Conservation (phyloP, 2,797 vertebrate species). For the Chaenodraco wilsoni region DNA sequence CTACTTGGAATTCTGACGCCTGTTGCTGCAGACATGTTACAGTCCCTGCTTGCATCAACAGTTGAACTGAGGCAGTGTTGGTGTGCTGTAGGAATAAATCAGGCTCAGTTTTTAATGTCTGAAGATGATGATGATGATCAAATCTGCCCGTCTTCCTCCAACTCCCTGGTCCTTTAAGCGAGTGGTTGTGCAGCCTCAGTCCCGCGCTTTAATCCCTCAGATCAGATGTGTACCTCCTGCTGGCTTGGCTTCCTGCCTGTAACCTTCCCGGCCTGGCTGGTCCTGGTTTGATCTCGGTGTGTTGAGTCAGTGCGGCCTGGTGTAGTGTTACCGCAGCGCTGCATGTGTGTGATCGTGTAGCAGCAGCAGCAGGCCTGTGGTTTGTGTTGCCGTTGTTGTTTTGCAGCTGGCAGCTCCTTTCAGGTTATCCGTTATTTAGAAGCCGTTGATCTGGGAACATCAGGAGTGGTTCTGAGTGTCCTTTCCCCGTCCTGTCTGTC, state of each 20-base stretch:
- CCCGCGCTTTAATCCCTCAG: background rate
- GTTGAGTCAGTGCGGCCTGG: background rate
- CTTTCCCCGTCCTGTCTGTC: background rate
- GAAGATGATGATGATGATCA: background rate
- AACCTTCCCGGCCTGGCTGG: background rate
- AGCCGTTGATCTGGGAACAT: background rate
- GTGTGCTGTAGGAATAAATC: too few species aligned
- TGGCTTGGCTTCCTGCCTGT: background rate
- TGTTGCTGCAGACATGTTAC: too few species aligned
- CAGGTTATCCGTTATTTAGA: background rate
- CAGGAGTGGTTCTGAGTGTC: background rate
- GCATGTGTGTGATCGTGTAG: background rate
- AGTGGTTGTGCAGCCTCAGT: too few species aligned
- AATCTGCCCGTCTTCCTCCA: background rate
- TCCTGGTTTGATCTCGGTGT: background rate
- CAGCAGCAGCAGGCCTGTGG: conserved; percentile 22
- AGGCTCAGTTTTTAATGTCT: too few species aligned
- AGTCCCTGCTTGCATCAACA: too few species aligned
- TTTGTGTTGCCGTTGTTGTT: conserved; percentile 24
- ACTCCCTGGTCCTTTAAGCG: too few species aligned
- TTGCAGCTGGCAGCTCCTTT: conserved; percentile 13
- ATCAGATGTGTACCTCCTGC: conserved; percentile 7
- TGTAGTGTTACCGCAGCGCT: conserved; percentile 17
- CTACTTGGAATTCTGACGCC: too few species aligned
- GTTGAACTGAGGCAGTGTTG: too few species aligned